phyloP scores from a whole-genome alignment of 2,113 vertebrate species.

The Bujurquina vittata region DNA sequence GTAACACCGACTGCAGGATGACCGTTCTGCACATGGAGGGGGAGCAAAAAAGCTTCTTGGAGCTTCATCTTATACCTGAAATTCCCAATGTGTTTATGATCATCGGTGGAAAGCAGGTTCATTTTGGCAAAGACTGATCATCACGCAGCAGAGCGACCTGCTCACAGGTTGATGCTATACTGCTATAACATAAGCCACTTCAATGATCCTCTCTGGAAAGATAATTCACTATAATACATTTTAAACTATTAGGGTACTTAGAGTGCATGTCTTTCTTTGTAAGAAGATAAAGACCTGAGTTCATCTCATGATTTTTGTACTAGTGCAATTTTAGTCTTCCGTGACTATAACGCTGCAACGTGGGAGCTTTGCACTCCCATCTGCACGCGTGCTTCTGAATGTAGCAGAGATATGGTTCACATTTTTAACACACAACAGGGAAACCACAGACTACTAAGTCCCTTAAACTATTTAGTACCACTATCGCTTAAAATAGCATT shows the following conservation, averaged over 20 bases:
- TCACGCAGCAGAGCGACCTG: neutral
- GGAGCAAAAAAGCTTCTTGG: neutral
- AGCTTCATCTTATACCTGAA: slow-evolving; percentile 11
- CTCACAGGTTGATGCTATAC: neutral
- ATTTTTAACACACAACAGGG: slow-evolving; percentile 19
- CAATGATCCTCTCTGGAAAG: neutral
- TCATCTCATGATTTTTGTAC: slow-evolving; percentile 26
- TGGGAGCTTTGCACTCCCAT: neutral
- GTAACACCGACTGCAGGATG: neutral
- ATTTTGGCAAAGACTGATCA: neutral
- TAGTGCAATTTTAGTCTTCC: slow-evolving; percentile 31
- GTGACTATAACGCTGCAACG: slow-evolving; percentile 12
- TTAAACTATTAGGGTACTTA: slow-evolving; percentile 5
- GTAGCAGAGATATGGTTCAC: slow-evolving; percentile 20
- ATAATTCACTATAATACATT: slow-evolving; percentile 11
- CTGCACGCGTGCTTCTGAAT: neutral
- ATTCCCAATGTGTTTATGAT: neutral
- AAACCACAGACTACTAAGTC: neutral
- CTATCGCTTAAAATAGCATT: neutral
- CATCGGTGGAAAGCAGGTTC: neutral
- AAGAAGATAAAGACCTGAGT: slow-evolving; percentile 10
- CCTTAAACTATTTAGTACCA: slow-evolving; percentile 10
- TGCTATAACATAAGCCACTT: neutral
- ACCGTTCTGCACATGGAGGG: slow-evolving; percentile 2
- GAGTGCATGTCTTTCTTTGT: neutral